Evolutionary conservation across 2,797 vertebrate species (phyloP), one percentile per base, ranked within the genome.

Genomic region (Thaleichthys pacificus): DNA sequence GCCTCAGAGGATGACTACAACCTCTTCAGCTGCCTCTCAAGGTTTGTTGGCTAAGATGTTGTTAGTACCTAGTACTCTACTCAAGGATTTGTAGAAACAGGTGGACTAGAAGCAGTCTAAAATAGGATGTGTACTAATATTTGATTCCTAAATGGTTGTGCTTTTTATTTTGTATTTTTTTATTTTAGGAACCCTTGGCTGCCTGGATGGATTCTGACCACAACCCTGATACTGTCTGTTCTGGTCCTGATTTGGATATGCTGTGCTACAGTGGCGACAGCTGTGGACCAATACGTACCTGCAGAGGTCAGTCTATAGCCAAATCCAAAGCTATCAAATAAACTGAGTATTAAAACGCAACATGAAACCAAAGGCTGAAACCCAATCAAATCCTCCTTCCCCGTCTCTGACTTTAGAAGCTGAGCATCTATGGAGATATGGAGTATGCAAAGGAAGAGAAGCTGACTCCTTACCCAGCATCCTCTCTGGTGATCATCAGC

Each of bases 241-340:
- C 77, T 98, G 89, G 97, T 98, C 17, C 89, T 99, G 70, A 96
- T 99, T 78, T 99, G 98, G 97, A 98, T 99, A 85, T 99, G 97
- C 84, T 99, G 98, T 80, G 97, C 97, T 0, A 97, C 97, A 21
- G 94, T 98, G 78, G 97, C 97, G 28, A 99, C 98, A 22, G 98
- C 98, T 74, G 95, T 96, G 14, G 96, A 99, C 81, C 97, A 99
- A 60, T 97, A 98, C 73, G 94, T 97, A 61, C 95, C 97, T 17
- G 91, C 93, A 66, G 97, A 99, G 95, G 97, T 98, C 87, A 86
- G 72, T 73, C 54, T 19, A 11, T 58, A 30, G 2, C 42, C n/a
- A 22, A 21, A 57, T 70, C 1, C 51, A n/a, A n/a, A n/a, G 2
- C 51, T 47, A 3, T 47, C 42, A 47, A 47, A 3, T 14, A 47